Evolutionary conservation across 2,888 invertebrate genomes (phyloP).

Genomic region (Hypercompe scribonia): DNA sequence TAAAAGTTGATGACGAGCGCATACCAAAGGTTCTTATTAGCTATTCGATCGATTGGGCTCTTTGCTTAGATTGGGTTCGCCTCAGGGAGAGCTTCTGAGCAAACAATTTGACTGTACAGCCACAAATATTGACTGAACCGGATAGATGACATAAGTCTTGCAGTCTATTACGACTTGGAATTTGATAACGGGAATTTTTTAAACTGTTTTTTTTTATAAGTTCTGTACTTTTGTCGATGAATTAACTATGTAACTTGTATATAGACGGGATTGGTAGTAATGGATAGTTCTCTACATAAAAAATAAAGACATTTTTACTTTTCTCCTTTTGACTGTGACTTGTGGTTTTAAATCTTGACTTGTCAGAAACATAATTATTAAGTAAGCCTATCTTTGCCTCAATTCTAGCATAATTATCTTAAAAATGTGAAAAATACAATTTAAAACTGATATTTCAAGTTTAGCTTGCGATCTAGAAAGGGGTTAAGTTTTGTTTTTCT

Average conservation of each 20-base stretch:
- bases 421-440: too few species aligned
- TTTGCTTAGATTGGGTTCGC: constrained; percentile 1
- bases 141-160: background rate
- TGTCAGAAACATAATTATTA: too few species aligned
- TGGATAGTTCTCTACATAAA: too few species aligned
- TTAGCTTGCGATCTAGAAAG: too few species aligned
- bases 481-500: too few species aligned
- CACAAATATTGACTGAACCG: constrained; percentile 1
- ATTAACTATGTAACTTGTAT: background rate
- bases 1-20: constrained; percentile 17
- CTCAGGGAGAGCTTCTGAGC: background rate
- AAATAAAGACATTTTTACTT: too few species aligned
- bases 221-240: background rate
- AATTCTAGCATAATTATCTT: too few species aligned
- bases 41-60: constrained; percentile 8
- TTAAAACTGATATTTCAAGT: too few species aligned
- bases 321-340: too few species aligned
- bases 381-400: too few species aligned
- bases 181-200: background rate
- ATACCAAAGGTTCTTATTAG: constrained; percentile 16
- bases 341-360: too few species aligned
- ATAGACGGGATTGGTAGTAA: too few species aligned
- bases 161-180: background rate
- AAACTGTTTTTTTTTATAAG: background rate
- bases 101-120: background rate